Base-by-base conservation (phyloP, 2,797 vertebrate species). In the Botia kubotai region DNA sequence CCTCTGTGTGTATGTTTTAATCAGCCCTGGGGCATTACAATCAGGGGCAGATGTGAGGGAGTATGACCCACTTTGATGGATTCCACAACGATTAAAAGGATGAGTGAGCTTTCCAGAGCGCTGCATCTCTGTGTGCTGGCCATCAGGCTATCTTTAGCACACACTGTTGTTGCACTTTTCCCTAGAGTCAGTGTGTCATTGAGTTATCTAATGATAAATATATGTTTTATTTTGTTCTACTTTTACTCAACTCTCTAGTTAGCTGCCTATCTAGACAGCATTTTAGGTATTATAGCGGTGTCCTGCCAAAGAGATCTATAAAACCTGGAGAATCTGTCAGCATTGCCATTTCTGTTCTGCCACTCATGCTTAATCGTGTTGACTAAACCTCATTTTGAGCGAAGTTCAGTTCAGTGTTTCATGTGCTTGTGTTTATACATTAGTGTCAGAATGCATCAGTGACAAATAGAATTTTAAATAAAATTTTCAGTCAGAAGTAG, bases 1-100 rank as follows among this genome's bases (percentile, higher is more conserved):
- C 85, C 87, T 91, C 55, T 76, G 73, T 77, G 53, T 82, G 53
- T 82, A 50, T 82, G 84, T 86, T 86, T 91, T 92, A 93, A 94
- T 94, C 93, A 93, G 90, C 83, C 89, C 85, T 88, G 86, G 86
- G 93, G 92, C 91, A 87, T 94, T 92, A 91, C 90, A 93, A 92
- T 91, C 90, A 83, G 43, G 92, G 92, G 91, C 93, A 95, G 93
- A 94, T 94, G 88, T 93, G 91, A 84, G 83, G 83, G 87, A 90
- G 91, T 94, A 92, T 95, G 94, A 95, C 94, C 94, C 93, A 95
- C 89, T 95, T 95, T 94, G 90, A 91, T 93, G 93, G 93, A 93
- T 94, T 95, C 92, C 88, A 87, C 89, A 84, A 87, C 88, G 93
- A 94, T 95, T 95, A 94, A 93, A 93, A 91, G 89, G 92, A 93